Conservation (phyloP, 2,113 vertebrate genomes). For the Jaculus jaculus region DNA sequence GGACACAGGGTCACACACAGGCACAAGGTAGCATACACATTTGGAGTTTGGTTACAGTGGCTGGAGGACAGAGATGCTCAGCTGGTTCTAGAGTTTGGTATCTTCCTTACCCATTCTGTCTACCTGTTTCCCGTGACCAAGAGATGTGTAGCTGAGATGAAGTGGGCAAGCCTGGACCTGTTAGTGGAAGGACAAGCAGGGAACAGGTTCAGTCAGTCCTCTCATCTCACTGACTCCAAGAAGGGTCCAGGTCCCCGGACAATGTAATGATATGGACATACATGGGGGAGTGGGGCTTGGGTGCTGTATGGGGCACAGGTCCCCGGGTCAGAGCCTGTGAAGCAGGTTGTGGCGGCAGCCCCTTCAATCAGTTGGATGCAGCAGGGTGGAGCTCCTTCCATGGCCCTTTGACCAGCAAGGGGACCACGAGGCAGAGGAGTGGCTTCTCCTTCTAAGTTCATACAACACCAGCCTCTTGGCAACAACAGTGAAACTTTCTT, state of each 20-base stretch:
- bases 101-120: background rate
- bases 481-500: background rate
- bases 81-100: background rate
- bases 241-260: background rate
- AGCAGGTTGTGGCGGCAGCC: background rate
- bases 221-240: constrained; percentile 40
- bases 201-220: constrained; percentile 65
- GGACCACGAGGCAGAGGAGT: background rate
- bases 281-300: background rate
- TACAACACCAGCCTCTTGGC: background rate
- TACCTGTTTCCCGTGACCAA: constrained; percentile 9
- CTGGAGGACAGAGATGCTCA: background rate
- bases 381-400: too few relatives aligned
- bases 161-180: constrained; percentile 55
- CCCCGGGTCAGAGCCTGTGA: background rate
- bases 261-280: background rate
- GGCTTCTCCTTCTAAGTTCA: background rate
- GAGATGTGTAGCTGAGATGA: background rate
- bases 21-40: too few relatives aligned
- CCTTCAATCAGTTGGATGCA: background rate
- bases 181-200: constrained; percentile 22
- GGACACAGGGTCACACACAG: too few relatives aligned
- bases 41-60: too few relatives aligned
- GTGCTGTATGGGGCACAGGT: background rate
- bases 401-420: background rate